Percentiles rank a stretch among this genome's conserved stretches.
Conservation (phyloP, 2,113 vertebrate species). For the Lutjanus erythropterus region DNA sequence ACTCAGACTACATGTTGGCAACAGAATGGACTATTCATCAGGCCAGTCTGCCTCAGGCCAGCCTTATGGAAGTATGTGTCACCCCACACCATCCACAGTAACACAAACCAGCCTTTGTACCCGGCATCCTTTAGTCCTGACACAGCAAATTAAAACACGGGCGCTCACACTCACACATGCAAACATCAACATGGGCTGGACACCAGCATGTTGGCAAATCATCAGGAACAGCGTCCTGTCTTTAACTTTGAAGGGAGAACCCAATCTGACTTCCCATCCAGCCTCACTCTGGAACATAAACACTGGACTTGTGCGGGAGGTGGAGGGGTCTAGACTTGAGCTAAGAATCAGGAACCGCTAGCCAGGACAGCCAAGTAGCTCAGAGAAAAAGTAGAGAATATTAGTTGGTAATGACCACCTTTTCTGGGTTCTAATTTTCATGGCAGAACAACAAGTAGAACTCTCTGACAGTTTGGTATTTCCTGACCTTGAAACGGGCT, state of each 20-base stretch:
- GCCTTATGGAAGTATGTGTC: slow-evolving; percentile 32
- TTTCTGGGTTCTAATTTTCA: not conserved
- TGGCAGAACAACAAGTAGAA: too few species aligned
- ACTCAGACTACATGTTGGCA: not conserved
- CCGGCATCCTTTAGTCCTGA: slow-evolving; percentile 38
- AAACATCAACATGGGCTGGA: slow-evolving; percentile 21
- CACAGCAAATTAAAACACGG: slow-evolving; percentile 30
- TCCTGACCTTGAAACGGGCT: not conserved
- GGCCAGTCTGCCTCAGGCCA: not conserved
- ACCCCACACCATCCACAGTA: slow-evolving; percentile 27
- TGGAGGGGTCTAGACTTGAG: not conserved
- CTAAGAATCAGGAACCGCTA: slow-evolving; percentile 2
- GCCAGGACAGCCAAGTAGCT: not conserved
- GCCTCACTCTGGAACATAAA: slow-evolving; percentile 18
- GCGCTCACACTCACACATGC: not conserved
- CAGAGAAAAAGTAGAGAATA: not conserved
- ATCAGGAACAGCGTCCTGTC: slow-evolving; percentile 2
- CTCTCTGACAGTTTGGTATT: too few species aligned
- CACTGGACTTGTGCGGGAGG: slow-evolving; percentile 5
- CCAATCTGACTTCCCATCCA: not conserved
- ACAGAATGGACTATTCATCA: slow-evolving; percentile 52
- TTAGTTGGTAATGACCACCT: not conserved
- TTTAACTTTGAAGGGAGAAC: slow-evolving; percentile 27
- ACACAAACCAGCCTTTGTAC: slow-evolving; percentile 58
- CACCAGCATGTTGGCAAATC: slow-evolving; percentile 34